These are phyloP conservation scores for Parauchenoglanis punctatus DNA, from an alignment of 2,797 vertebrate species.

Conservation along the genomic window DNA sequence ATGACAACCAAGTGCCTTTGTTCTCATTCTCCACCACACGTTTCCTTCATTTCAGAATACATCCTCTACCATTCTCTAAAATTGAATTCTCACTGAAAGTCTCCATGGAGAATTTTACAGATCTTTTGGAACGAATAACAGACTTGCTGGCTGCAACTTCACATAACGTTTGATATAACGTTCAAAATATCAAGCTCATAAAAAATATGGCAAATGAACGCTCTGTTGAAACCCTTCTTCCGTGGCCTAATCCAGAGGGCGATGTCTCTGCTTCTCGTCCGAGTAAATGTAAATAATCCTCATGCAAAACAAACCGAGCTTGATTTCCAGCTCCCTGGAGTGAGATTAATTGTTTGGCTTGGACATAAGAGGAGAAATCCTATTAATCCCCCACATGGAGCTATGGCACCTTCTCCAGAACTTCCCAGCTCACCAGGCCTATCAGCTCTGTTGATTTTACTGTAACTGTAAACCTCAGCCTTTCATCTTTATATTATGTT, in stretches of 20 bases:
- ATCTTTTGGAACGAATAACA: conserved; percentile 7
- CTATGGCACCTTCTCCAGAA: conserved; percentile 54
- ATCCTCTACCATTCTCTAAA: not conserved
- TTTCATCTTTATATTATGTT: conserved; percentile 56
- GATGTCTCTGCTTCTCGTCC: conserved; percentile 31
- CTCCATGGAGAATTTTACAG: not conserved
- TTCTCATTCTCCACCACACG: not conserved
- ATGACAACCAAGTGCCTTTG: not conserved
- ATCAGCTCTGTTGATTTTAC: conserved; percentile 53
- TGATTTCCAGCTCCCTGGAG: conserved; percentile 50
- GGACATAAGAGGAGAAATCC: conserved; percentile 52
- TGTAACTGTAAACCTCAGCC: conserved; percentile 52
- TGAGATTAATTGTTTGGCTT: conserved; percentile 61
- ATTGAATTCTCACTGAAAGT: not conserved
- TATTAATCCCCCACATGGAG: conserved; percentile 59
- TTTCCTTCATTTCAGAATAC: not conserved
- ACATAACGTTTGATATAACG: conserved; percentile 12
- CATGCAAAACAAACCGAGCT: conserved; percentile 50
- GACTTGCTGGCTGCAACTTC: conserved; percentile 22
- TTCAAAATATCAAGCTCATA: conserved; percentile 22
- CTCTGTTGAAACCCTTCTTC: conserved; percentile 1
- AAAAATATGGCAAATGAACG: not conserved
- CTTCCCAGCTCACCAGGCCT: conserved; percentile 47
- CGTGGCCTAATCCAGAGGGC: conserved; percentile 13
- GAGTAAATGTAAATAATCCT: conserved; percentile 53